Conservation (phyloP, 2,113 vertebrate genomes). For the Microtus oregoni region DNA sequence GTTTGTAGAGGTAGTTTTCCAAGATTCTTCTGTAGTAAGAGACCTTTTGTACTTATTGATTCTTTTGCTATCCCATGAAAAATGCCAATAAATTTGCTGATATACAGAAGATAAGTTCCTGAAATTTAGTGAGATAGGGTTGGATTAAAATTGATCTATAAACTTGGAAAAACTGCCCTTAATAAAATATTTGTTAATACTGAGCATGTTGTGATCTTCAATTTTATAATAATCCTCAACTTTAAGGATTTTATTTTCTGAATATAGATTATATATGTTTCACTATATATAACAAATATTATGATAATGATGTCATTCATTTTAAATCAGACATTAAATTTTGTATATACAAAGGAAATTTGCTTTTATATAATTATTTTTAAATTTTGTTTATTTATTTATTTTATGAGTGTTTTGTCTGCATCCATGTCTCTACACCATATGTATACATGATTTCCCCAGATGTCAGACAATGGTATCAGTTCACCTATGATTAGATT, state of each 20-base stretch:
- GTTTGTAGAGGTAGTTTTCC: neutral
- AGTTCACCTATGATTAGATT: neutral
- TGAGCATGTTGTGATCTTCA: neutral
- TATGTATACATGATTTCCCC: neutral
- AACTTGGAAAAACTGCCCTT: neutral
- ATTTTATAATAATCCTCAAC: neutral
- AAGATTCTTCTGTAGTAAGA: neutral
- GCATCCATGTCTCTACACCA: neutral
- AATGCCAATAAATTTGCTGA: neutral
- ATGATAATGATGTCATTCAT: neutral
- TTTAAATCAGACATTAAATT: neutral
- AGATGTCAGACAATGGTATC: neutral
- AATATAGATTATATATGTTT: neutral
- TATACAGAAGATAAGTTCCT: neutral
- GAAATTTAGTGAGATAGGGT: neutral
- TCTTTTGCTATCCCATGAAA: neutral
- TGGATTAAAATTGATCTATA: neutral
- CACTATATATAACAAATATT: neutral
- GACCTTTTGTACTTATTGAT: neutral
- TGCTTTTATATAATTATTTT: neutral
- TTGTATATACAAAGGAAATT: neutral
- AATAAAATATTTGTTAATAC: neutral
- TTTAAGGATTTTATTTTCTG: neutral
- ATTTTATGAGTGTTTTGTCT: neutral
- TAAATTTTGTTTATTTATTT: neutral